phyloP scores from a whole-genome alignment of 2,797 vertebrate species.

The Martes flavigula region DNA sequence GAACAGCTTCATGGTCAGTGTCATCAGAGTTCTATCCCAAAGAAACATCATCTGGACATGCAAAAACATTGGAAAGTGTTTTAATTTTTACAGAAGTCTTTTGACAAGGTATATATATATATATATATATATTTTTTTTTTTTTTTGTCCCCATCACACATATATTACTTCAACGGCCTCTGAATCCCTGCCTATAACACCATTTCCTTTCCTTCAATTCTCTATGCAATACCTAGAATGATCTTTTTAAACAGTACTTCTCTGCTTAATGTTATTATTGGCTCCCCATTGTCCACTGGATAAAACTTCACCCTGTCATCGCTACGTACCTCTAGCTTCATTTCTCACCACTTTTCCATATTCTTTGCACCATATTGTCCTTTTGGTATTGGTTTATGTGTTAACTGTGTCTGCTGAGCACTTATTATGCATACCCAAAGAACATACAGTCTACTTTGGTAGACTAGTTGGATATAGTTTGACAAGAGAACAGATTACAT shows the following conservation, averaged over 20 bases:
- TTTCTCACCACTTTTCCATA: background rate
- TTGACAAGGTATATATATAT: background rate
- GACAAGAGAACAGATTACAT: background rate
- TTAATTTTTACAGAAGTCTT: background rate
- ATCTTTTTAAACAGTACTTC: constrained; percentile 15
- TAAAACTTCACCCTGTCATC: background rate
- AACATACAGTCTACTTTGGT: background rate
- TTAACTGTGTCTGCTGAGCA: background rate
- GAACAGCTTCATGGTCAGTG: background rate
- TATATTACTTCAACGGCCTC: background rate
- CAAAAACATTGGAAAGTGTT: background rate
- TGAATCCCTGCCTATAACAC: background rate
- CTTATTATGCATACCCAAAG: background rate
- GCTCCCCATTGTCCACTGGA: background rate
- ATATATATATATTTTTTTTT: background rate
- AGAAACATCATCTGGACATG: background rate
- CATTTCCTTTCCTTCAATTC: background rate
- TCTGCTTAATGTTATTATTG: background rate
- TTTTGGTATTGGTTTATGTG: background rate
- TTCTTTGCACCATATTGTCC: background rate
- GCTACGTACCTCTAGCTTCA: background rate
- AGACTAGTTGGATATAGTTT: background rate
- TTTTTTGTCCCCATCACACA: background rate
- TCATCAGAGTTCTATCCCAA: constrained; percentile 7
- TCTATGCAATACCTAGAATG: background rate